Evolutionary conservation across 2,888 invertebrate species (phyloP).

Genomic region (Isoperla grammatica): DNA sequence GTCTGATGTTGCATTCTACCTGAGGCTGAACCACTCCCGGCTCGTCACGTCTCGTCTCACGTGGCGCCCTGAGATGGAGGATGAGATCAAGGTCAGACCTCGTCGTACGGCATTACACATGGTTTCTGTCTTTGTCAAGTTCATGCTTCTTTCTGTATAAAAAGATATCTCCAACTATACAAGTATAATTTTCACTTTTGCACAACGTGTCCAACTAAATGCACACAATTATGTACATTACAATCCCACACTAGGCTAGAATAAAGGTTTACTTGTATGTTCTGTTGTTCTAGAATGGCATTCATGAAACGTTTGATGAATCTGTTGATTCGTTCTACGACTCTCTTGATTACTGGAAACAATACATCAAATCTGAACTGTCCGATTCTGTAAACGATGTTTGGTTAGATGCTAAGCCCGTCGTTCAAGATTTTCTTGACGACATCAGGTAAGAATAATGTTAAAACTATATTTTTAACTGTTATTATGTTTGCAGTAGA

Average conservation of each 20-base stretch:
- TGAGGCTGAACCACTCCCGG: constrained; percentile 77
- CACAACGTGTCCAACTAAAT: too few relatives aligned
- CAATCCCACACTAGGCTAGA: too few relatives aligned
- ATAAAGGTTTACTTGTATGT: too few relatives aligned
- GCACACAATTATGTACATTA: too few relatives aligned
- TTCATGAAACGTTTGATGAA: constrained; percentile 5
- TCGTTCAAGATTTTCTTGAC: constrained; percentile 61
- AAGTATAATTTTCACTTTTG: too few relatives aligned
- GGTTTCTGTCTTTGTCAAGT: too few relatives aligned
- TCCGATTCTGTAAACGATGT: constrained; percentile 60
- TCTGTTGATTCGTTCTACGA: constrained; percentile 22
- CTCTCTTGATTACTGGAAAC: constrained; percentile 55
- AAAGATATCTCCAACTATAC: too few relatives aligned
- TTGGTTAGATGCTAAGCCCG: constrained; percentile 69
- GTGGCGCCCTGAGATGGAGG: constrained; percentile 72
- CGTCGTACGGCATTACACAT: too few relatives aligned
- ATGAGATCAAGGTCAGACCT: constrained; percentile 50
- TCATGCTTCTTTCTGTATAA: too few relatives aligned
- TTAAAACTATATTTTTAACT: not conserved
- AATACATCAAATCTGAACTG: constrained; percentile 63
- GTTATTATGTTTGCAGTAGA: too few relatives aligned
- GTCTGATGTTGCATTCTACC: constrained; percentile 70
- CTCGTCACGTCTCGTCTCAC: constrained; percentile 70
- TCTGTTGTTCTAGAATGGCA: constrained; percentile 19
- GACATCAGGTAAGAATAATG: constrained; percentile 62